Percentiles rank a stretch among this genome's conserved stretches.
Evolutionary conservation across 53 echinoderm and acorn worm genomes (phyloP).

Genomic region (Temnopleurus reevesii): DNA sequence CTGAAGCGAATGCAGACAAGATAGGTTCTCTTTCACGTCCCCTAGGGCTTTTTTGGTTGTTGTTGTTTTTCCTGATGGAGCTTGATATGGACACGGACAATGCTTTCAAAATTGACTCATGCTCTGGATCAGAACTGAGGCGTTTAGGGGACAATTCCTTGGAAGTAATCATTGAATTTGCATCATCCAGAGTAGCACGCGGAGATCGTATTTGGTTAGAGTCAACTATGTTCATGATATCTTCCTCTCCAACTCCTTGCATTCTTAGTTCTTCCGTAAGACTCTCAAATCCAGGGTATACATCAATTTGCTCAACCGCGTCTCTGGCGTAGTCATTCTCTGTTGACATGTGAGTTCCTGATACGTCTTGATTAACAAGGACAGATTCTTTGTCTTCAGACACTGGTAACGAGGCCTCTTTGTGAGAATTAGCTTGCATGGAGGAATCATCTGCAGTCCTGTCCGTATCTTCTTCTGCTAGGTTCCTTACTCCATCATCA

Average conservation of each 20-base stretch:
- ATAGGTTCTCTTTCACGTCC: conserved; percentile 30
- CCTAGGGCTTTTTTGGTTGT: not conserved
- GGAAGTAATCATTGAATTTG: not conserved
- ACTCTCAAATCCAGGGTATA: not conserved
- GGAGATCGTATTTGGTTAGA: not conserved
- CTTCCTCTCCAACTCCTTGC: conserved; percentile 41
- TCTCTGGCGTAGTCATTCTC: not conserved
- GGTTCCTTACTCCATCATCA: not conserved
- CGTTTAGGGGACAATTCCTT: not conserved
- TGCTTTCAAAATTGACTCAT: conserved; percentile 11
- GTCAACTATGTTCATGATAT: not conserved
- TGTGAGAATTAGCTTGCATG: not conserved
- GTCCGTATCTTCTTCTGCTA: not conserved
- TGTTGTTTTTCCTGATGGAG: not conserved
- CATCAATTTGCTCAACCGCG: not conserved
- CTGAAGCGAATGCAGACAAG: conserved; percentile 34
- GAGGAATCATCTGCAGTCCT: not conserved
- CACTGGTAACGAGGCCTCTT: not conserved
- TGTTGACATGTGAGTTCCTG: not conserved
- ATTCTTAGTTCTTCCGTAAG: conserved; percentile 25
- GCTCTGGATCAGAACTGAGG: conserved; percentile 44
- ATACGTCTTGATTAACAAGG: not conserved
- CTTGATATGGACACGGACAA: not conserved
- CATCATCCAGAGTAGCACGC: not conserved
- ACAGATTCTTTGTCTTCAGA: not conserved